A percentile compares a stretch with the other conserved stretches of the same genome.
These are phyloP conservation scores for Cyprinodon variegatus DNA, from an alignment of 2,113 vertebrate species.

Conservation along the genomic window DNA sequence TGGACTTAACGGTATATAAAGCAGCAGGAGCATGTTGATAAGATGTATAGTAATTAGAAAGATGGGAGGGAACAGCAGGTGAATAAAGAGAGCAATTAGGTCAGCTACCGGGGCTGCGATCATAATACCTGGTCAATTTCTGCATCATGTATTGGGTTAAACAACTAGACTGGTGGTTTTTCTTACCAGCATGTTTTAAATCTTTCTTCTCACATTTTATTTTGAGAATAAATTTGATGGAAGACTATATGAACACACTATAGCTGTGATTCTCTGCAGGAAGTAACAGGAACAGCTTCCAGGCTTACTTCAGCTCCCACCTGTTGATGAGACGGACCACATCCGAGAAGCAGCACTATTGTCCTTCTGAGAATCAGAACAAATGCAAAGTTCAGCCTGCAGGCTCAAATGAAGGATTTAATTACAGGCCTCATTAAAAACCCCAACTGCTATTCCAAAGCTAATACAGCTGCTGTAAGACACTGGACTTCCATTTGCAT, in stretches of 20 bases:
- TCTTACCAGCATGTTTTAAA: too few relatives aligned
- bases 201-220: background rate
- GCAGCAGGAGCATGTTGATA: too few relatives aligned
- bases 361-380: background rate
- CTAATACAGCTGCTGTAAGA: background rate
- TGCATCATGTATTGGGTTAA: too few relatives aligned
- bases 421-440: slow-evolving; percentile 1
- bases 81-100: too few relatives aligned
- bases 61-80: too few relatives aligned
- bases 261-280: background rate
- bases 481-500: background rate
- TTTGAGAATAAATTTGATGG: background rate
- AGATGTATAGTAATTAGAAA: too few relatives aligned
- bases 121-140: too few relatives aligned
- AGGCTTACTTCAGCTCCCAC: background rate
- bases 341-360: background rate
- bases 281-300: background rate
- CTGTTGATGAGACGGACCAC: background rate
- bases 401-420: background rate
- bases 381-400: background rate
- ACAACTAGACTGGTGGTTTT: too few relatives aligned
- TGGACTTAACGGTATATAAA: too few relatives aligned
- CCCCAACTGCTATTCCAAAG: background rate
- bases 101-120: too few relatives aligned
- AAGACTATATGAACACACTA: background rate